These are phyloP conservation scores for Mormoops blainvillei DNA, from an alignment of 2,113 vertebrate genomes.

Conservation along the genomic window DNA sequence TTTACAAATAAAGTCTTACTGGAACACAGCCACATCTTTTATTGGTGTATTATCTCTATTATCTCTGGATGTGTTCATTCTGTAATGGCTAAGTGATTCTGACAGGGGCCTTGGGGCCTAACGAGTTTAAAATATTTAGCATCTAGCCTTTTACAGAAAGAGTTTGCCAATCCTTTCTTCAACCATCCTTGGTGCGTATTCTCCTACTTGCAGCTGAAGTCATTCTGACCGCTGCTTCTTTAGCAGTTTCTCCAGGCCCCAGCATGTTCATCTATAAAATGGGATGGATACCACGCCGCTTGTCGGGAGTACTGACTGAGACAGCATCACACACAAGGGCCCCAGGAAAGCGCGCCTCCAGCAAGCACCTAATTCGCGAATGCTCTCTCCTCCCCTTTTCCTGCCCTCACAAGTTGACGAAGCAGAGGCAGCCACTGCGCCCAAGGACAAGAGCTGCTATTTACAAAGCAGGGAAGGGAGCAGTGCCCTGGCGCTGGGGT, in stretches of 20 bases:
- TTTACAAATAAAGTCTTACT: neutral
- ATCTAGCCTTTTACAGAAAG: neutral
- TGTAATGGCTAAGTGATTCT: neutral
- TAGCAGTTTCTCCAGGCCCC: neutral
- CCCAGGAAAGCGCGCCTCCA: neutral
- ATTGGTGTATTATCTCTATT: neutral
- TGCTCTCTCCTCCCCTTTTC: neutral
- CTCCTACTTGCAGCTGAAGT: neutral
- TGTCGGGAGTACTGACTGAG: neutral
- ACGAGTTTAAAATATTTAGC: neutral
- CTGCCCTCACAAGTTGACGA: neutral
- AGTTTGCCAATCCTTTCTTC: neutral
- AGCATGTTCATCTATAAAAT: neutral
- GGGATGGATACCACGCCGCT: neutral
- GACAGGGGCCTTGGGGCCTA: neutral
- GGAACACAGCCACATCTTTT: neutral
- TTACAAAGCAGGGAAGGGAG: neutral
- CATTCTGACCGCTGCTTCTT: neutral
- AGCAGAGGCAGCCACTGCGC: neutral
- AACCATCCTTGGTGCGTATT: neutral
- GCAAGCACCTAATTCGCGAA: neutral
- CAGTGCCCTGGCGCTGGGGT: neutral
- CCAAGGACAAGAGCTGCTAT: neutral
- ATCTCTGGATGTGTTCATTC: neutral
- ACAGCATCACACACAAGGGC: neutral